Base-by-base conservation (phyloP, 2,888 invertebrate genomes). In the Kryphioiulus occultus region DNA sequence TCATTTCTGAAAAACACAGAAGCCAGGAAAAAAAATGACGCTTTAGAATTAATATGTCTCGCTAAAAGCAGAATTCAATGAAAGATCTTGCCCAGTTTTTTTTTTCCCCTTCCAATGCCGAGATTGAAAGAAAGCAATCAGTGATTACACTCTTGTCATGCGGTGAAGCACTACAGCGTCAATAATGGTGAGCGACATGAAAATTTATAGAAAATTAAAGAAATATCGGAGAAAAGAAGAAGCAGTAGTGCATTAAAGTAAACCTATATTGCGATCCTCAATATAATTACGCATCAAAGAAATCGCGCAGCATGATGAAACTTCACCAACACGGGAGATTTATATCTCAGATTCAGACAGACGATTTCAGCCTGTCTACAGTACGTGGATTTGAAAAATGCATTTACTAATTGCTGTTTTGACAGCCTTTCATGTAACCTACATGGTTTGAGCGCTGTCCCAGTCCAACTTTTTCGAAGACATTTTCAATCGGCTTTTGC, bases 161-260 rank as follows among this genome's bases (percentile, higher is more conserved):
- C 26, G 68, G 68, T 26, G 68, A 26, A 68, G 68, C 68, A 68
- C 68, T 68, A 26, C 68, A 68, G n/a, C 68, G 26, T 9, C 30
- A 26, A 5, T 9, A 19, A 59, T 59, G 19, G 68, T 26, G 68
- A 68, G n/a, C 0, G 12, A 68, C 15, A 68, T 68, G 3, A 68
- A 68, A 68, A 68, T 68, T 68, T 68, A 68, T 68, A 68, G 68
- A 68, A 68, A 26, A 68, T 68, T 68, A 68, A 10, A 68, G 68
- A 26, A 68, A n/a, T 47, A 26, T 68, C 26, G 2, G 26, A 26
- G 22, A 68, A 26, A 26, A 12, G 68, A 26, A 26, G 3, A 68
- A n/a, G 68, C 7, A n/a, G 59, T 0, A 59, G 22, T 59, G 59
- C n/a, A 59, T 59, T 19, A n/a, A 68, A 68, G 22, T 68, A 68